Evolutionary conservation across 2,113 vertebrate species (phyloP), one percentile per base, ranked within the genome.

Genomic region (Cyprinodon variegatus): DNA sequence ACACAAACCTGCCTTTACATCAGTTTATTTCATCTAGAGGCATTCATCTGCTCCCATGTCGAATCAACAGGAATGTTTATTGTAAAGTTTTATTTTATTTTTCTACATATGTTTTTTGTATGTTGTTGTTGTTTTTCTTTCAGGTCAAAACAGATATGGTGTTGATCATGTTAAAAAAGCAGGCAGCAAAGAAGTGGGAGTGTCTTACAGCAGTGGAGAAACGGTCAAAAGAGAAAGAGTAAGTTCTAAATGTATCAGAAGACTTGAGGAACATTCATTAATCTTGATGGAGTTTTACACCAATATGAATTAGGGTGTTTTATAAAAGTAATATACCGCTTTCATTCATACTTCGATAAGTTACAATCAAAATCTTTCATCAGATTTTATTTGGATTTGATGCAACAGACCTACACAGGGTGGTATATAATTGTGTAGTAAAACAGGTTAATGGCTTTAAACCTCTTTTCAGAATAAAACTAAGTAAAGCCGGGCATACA

Each of bases 191-290:
- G 81, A 96, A 96, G 82, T 99, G 98, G 98, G 97, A 98, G 1
- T 99, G 95, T 82, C 90, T 99, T 73, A 99, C 98, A 74, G 95
- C 96, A 77, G 95, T 96, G 83, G 97, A 99, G 75, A 98, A 99
- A 83, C 95, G 96, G 81, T 94, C 95, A 11, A 99, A 98, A 90
- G 97, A 98, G 36, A 99, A 98, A 89, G 96, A 98, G 98, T 99
- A 86, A 95, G 97, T 95, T 63, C 0, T 46, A 46, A 73, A 72
- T 61, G 4, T 59, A 61, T 72, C 37, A 65, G 1, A 53, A 9
- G 64, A 66, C n/a, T 12, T 65, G 7, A 40, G 10, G 6, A 53
- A 20, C 17, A 11, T n/a, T n/a, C 2, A 5, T 43, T 20, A 10
- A 4, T 69, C n/a, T n/a, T 15, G 43, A 14, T 2, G 4, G 48